Evolutionary conservation across 2,113 vertebrate species (phyloP), one percentile per base, ranked within the genome.

Genomic region (Meriones unguiculatus): DNA sequence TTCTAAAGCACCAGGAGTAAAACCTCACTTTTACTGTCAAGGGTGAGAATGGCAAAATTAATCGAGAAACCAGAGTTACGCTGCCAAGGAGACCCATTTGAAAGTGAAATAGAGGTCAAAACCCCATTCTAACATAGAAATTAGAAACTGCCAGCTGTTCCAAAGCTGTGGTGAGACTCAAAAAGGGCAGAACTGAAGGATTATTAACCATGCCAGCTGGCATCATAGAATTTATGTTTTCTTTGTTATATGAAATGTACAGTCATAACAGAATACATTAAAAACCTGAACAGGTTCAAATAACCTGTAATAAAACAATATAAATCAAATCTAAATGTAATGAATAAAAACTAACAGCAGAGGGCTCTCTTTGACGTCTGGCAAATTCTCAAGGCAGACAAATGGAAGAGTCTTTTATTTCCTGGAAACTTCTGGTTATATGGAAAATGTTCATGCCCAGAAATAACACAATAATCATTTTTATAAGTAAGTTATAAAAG

Each of bases 341-440:
- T 98, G 98, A 98, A 98, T 85, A 89, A 95, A 46, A 98, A 97
- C 1, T 32, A 98, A 98, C 98, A 98, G 98, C 98, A 99, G 98
- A 98, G 98, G 98, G 98, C 98, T 73, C 98, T 86, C 97, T 98
- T 98, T 96, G 94, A 97, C 88, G 4, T 91, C 96, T 97, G 96
- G 97, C 97, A 97, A 97, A 87, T 70, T 67, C 20, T 80, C 82
- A 89, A 93, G 87, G 46, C 89, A 92, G 91, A 46, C 94, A 87
- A 92, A 50, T 17, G 32, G 25, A 57, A 64, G 13, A 50, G 50
- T 0, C 75, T 95, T 75, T 76, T 67, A 92, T 87, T 90, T 92
- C 89, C 65, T 86, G 35, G 24, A 88, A 88, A 95, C 22, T 96
- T 94, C 64, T 90, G 50, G 50, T 84, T 81, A 76, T n/a, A 18